Percentiles rank a stretch among this genome's conserved stretches.
Conservation (phyloP, 2,797 vertebrate species). For the Geotrypetes seraphini region DNA sequence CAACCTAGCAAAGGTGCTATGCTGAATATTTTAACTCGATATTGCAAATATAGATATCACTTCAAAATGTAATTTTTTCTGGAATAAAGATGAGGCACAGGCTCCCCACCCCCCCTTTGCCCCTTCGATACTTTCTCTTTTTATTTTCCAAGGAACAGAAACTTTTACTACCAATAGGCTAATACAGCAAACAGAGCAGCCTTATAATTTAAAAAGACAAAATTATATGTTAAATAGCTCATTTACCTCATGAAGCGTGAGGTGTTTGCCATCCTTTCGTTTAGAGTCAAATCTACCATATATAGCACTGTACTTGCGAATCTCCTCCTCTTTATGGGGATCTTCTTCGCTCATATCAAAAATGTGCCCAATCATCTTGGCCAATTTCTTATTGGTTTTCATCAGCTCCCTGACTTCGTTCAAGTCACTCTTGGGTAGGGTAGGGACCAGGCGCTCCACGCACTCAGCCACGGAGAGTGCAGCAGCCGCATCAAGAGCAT, state of each 20-base stretch:
- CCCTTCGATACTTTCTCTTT: no score
- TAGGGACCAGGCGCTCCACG: conserved; percentile 81
- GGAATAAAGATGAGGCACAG: no score
- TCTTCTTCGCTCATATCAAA: conserved; percentile 88
- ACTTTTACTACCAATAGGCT: no score
- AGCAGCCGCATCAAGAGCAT: conserved; percentile 77
- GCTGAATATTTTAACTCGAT: no score
- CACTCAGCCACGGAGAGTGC: conserved; percentile 87
- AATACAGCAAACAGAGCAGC: no score
- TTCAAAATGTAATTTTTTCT: no score
- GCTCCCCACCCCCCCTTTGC: no score
- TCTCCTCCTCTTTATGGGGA: conserved; percentile 84
- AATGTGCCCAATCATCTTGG: conserved; percentile 96
- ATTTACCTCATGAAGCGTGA: conserved; percentile 92
- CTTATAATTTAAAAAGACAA: no score
- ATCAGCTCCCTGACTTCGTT: conserved; percentile 82
- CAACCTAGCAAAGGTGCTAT: no score
- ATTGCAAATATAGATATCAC: no score
- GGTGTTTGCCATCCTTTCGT: conserved; percentile 90
- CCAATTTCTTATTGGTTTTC: conserved; percentile 89
- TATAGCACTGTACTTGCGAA: conserved; percentile 96
- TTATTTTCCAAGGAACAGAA: no score
- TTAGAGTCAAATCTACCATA: conserved; percentile 96
- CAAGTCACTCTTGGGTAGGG: conserved; percentile 71
- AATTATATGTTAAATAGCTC: no score